phyloP scores from a whole-genome alignment of 2,888 invertebrate genomes.

The Oithona nana region DNA sequence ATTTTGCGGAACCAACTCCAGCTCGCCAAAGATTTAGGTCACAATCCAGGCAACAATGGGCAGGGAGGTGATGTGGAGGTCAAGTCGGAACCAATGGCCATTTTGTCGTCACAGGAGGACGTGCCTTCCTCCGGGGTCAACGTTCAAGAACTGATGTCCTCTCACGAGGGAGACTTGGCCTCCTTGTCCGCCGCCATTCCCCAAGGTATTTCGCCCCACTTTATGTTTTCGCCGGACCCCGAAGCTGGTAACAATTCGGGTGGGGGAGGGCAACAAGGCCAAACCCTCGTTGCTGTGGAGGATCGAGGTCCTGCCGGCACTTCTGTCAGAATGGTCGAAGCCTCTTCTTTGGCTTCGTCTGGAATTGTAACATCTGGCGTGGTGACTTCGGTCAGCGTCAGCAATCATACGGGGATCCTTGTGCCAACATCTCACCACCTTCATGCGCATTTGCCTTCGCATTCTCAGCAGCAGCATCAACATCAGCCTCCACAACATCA shows the following conservation, averaged over 20 bases:
- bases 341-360: neutral
- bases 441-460: neutral
- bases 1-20: neutral
- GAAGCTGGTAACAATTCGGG: neutral
- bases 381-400: neutral
- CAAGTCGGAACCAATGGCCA: slow-evolving; percentile 12
- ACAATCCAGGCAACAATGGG: neutral
- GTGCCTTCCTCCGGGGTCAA: slow-evolving; percentile 14
- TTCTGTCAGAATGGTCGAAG: neutral
- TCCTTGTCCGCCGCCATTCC: neutral
- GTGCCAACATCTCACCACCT: neutral
- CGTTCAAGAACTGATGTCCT: slow-evolving; percentile 14
- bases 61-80: slow-evolving; percentile 8
- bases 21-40: neutral
- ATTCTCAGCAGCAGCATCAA: neutral
- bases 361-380: neutral
- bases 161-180: slow-evolving; percentile 15
- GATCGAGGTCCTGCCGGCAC: neutral
- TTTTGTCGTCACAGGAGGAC: slow-evolving; percentile 10
- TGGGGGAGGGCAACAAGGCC: neutral
- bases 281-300: slow-evolving; percentile 2
- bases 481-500: neutral
- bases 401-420: neutral
- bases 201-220: neutral
- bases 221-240: slow-evolving; percentile 9